Percentiles rank a stretch among this genome's conserved stretches.
Conservation (phyloP, 2,888 invertebrate species). For the Lagria hirta region DNA sequence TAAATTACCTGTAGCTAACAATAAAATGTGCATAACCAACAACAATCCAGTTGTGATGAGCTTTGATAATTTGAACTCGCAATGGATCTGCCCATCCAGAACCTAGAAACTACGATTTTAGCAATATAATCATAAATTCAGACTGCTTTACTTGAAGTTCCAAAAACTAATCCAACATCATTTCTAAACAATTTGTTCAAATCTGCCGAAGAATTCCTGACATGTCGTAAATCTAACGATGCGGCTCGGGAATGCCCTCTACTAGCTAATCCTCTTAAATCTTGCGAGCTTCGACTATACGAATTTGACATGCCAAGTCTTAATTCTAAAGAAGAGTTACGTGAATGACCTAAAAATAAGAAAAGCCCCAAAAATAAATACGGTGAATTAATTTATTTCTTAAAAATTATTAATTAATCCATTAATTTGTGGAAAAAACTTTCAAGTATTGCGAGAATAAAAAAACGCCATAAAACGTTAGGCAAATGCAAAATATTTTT, state of each 20-base stretch:
- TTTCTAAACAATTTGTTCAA: conserved; percentile 71
- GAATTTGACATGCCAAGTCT: conserved; percentile 57
- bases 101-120: conserved; percentile 54
- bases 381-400: neutral
- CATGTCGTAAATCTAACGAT: conserved; percentile 75
- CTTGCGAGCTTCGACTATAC: conserved; percentile 55
- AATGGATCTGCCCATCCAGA: conserved; percentile 81
- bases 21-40: conserved; percentile 96
- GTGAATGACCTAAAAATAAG: conserved; percentile 69
- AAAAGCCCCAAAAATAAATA: neutral
- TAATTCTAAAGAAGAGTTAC: conserved; percentile 83
- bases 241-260: conserved; percentile 78
- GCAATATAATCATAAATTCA: conserved; percentile 3
- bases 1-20: conserved; percentile 90
- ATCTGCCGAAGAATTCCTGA: conserved; percentile 73
- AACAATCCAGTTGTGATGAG: conserved; percentile 97
- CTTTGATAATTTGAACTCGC: conserved; percentile 89
- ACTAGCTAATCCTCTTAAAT: conserved; percentile 53
- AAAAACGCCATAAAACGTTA: too few relatives aligned
- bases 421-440: too few relatives aligned
- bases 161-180: conserved; percentile 72
- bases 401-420: too few relatives aligned
- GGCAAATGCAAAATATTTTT: too few relatives aligned
- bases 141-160: conserved; percentile 46
- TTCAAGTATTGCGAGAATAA: too few relatives aligned